Conservation (phyloP, 2,888 invertebrate species). For the Peribatodes rhomboidaria region DNA sequence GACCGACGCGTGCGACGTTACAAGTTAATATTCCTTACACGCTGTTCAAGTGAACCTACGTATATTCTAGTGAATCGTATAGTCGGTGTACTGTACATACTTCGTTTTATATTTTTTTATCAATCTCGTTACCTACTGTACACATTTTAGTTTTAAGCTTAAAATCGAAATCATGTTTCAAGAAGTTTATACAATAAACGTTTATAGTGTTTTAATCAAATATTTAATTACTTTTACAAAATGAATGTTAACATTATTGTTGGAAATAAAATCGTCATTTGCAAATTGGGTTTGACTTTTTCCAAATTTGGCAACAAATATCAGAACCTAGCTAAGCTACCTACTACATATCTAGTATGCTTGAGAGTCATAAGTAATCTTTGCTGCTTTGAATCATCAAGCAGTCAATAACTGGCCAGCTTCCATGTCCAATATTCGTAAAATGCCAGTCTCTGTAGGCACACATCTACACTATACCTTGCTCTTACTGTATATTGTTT, state of each 20-base stretch:
- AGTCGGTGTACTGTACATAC: not conserved
- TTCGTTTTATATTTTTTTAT: not conserved
- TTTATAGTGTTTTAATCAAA: slow-evolving; percentile 52
- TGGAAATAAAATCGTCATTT: slow-evolving; percentile 69
- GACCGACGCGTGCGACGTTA: not conserved
- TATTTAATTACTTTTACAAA: slow-evolving; percentile 44
- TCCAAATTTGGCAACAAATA: not conserved
- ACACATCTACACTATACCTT: not conserved
- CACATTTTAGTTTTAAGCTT: slow-evolving; percentile 26
- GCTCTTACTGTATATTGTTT: slow-evolving; percentile 13
- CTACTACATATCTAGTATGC: too few relatives aligned
- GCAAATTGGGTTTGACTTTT: slow-evolving; percentile 47
- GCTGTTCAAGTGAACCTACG: too few relatives aligned
- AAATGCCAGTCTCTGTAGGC: not conserved
- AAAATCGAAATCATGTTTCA: slow-evolving; percentile 33
- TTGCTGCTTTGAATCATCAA: too few relatives aligned
- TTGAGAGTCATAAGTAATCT: too few relatives aligned
- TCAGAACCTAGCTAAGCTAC: too few relatives aligned
- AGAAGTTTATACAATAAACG: slow-evolving; percentile 53
- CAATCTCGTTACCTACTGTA: slow-evolving; percentile 1
- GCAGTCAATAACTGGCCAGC: too few relatives aligned
- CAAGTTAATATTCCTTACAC: too few relatives aligned
- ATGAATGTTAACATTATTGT: slow-evolving; percentile 70
- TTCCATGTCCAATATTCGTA: too few relatives aligned
- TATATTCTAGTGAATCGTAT: not conserved